phyloP scores from a whole-genome alignment of 1,140 invertebrate species.

The Zaprionus lachaisei region DNA sequence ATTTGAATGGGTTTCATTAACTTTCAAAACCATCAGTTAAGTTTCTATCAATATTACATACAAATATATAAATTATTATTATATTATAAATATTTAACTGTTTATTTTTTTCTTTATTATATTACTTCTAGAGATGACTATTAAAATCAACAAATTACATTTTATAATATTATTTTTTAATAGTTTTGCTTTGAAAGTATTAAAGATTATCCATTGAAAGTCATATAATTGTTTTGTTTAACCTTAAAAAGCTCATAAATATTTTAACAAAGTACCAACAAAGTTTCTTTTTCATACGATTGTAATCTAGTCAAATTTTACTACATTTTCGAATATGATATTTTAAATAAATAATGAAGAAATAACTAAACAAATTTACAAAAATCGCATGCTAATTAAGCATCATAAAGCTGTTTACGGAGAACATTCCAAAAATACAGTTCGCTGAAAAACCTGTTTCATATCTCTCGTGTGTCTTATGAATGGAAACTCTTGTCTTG shows the following conservation, averaged over 20 bases:
- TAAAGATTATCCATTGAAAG: neutral
- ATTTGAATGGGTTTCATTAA: neutral
- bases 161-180: neutral
- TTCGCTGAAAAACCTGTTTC: neutral
- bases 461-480: neutral
- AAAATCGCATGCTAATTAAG: neutral
- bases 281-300: too few relatives aligned
- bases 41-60: neutral
- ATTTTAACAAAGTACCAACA: neutral
- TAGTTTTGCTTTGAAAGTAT: neutral
- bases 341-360: neutral
- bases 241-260: neutral
- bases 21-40: neutral
- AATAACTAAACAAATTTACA: neutral
- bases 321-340: neutral
- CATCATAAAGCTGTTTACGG: neutral
- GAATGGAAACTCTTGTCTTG: constrained; percentile 8
- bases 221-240: neutral
- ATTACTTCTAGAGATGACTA: neutral
- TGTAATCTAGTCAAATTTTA: neutral
- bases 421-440: constrained; percentile 5
- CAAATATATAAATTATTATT: neutral
- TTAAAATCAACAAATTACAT: neutral
- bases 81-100: neutral
- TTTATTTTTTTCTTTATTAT: neutral